Evolutionary conservation across 2,888 invertebrate genomes (phyloP).

Genomic region (Flexamia atlantica): DNA sequence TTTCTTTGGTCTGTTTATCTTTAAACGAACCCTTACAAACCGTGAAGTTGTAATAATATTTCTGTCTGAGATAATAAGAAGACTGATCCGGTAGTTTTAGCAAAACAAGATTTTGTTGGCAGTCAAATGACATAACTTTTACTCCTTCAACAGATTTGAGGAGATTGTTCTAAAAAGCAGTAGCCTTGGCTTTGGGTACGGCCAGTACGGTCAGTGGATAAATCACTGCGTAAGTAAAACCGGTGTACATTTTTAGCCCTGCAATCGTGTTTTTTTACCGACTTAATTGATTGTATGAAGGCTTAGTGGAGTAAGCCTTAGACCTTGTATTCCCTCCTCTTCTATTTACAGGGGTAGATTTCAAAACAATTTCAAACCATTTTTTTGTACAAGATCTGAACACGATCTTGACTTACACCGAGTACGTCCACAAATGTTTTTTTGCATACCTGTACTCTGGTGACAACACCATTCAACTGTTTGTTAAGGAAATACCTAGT

Average conservation of each 20-base stretch:
- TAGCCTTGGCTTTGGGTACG: slow-evolving; percentile 55
- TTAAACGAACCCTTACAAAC: slow-evolving; percentile 71
- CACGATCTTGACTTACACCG: slow-evolving; percentile 53
- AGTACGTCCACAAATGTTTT: slow-evolving; percentile 48
- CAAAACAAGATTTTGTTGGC: slow-evolving; percentile 71
- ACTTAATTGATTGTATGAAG: slow-evolving; percentile 55
- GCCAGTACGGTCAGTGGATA: slow-evolving; percentile 52
- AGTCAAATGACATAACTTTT: slow-evolving; percentile 70
- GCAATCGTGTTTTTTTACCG: slow-evolving; percentile 55
- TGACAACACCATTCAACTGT: slow-evolving; percentile 43
- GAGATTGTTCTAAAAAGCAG: slow-evolving; percentile 41
- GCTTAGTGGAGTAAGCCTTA: slow-evolving; percentile 44
- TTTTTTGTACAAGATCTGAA: slow-evolving; percentile 54
- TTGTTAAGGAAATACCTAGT: slow-evolving; percentile 58
- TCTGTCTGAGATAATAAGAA: slow-evolving; percentile 72
- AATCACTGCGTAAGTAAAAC: slow-evolving; percentile 56
- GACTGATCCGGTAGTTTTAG: slow-evolving; percentile 72
- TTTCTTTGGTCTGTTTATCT: slow-evolving; percentile 67
- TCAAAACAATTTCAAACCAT: no score
- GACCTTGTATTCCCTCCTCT: slow-evolving; percentile 61
- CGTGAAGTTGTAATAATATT: slow-evolving; percentile 72
- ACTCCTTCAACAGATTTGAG: slow-evolving; percentile 14
- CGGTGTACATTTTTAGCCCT: slow-evolving; percentile 38
- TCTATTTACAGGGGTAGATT: slow-evolving; percentile 58
- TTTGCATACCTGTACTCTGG: slow-evolving; percentile 59